phyloP scores from a whole-genome alignment of 1,140 invertebrate genomes.

The Neodiprion fabricii region DNA sequence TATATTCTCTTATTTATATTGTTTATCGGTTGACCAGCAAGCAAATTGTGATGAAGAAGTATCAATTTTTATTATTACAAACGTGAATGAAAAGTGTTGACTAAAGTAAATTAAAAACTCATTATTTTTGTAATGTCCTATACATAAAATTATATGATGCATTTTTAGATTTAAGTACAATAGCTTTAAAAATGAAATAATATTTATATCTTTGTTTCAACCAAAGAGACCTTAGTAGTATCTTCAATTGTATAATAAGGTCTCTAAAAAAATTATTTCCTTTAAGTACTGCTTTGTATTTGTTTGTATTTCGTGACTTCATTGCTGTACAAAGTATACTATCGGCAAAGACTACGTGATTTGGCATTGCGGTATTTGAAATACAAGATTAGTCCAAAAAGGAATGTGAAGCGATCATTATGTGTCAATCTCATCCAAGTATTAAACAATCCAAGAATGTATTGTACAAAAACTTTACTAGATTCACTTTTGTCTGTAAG shows the following conservation, averaged over 20 bases:
- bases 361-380: too few species aligned
- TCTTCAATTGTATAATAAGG: background rate
- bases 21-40: background rate
- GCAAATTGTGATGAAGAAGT: background rate
- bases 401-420: too few species aligned
- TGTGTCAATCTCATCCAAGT: background rate
- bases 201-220: background rate
- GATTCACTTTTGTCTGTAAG: background rate
- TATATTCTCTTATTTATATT: background rate
- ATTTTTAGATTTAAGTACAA: conserved; percentile 8
- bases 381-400: too few species aligned
- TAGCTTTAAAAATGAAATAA: background rate
- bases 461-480: background rate
- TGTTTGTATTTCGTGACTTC: background rate
- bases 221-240: background rate
- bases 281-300: background rate
- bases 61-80: background rate
- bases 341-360: background rate
- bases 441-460: background rate
- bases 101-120: background rate
- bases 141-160: background rate
- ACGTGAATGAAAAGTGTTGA: background rate
- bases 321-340: background rate
- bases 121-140: background rate
- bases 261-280: background rate